Conservation (phyloP, 2,888 invertebrate genomes). For the Platynereis dumerilii region DNA sequence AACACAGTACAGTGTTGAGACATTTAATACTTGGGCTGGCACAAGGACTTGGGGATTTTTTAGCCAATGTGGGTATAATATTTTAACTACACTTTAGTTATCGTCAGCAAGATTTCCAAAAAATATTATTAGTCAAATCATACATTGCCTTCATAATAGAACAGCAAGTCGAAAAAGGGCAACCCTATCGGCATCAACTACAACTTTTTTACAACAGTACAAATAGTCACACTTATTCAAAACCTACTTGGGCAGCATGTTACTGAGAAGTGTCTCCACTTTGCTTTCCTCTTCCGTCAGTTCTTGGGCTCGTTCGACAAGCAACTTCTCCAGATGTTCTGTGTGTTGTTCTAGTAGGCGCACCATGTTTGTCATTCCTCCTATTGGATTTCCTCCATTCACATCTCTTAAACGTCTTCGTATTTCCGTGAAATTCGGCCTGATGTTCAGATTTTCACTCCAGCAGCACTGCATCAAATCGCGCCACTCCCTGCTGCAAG, state of each 20-base stretch:
- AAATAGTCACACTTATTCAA: too few species aligned
- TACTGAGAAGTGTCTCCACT: slow-evolving; percentile 12
- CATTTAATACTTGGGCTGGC: too few species aligned
- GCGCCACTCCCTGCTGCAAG: slow-evolving; percentile 3
- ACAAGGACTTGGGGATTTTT: too few species aligned
- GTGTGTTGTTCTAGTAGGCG: slow-evolving; percentile 15
- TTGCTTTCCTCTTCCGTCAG: slow-evolving; percentile 11
- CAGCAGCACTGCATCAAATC: slow-evolving; percentile 14
- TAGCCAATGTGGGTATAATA: too few species aligned
- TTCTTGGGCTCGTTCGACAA: neutral
- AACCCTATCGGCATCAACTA: too few species aligned
- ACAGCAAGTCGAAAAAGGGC: too few species aligned
- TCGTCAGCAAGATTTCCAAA: too few species aligned
- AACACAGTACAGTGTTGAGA: too few species aligned
- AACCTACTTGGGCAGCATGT: slow-evolving; percentile 16
- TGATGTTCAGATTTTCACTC: neutral
- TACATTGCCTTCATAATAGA: too few species aligned
- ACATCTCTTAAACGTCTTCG: neutral
- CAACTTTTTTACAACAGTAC: too few species aligned
- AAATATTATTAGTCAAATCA: too few species aligned
- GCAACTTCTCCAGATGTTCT: slow-evolving; percentile 18
- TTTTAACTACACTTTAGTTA: too few species aligned
- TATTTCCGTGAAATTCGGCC: slow-evolving; percentile 11
- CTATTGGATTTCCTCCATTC: slow-evolving; percentile 10
- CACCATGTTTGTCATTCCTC: slow-evolving; percentile 13